These are phyloP conservation scores for Aphis craccivora DNA, from an alignment of 1,140 invertebrate genomes.

Conservation along the genomic window DNA sequence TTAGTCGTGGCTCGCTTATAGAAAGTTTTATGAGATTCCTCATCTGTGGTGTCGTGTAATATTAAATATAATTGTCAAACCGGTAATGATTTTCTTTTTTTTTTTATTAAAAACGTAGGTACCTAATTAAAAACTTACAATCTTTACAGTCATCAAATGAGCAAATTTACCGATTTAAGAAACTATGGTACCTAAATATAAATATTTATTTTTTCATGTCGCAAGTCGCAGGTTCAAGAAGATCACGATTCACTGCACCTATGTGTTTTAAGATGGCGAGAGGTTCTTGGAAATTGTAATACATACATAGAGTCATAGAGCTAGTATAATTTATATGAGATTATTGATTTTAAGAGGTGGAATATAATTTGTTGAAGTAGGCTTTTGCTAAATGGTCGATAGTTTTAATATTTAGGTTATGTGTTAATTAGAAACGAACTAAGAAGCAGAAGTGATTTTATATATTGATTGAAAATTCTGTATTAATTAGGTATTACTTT, in stretches of 20 bases:
- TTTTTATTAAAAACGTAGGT: not conserved
- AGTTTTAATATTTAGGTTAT: not conserved
- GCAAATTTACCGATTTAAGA: not conserved
- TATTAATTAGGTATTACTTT: not conserved
- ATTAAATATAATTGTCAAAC: not conserved
- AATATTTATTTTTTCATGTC: not conserved
- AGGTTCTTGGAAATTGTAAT: not conserved
- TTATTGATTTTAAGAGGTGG: not conserved
- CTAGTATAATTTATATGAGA: not conserved
- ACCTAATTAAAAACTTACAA: not conserved
- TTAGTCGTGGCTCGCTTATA: not conserved
- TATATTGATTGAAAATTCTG: not conserved
- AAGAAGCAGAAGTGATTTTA: not conserved
- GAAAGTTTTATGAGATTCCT: not conserved
- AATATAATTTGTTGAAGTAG: not conserved
- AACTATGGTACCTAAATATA: not conserved
- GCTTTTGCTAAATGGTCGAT: not conserved
- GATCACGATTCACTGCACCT: not conserved
- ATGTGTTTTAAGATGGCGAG: not conserved
- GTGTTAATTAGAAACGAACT: not conserved
- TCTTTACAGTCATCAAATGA: not conserved
- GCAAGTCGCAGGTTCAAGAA: not conserved
- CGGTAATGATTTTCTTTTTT: not conserved
- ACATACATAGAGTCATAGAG: not conserved
- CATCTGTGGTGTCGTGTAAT: not conserved